phyloP scores from a whole-genome alignment of 2,888 invertebrate species.

The Pyralis farinalis region DNA sequence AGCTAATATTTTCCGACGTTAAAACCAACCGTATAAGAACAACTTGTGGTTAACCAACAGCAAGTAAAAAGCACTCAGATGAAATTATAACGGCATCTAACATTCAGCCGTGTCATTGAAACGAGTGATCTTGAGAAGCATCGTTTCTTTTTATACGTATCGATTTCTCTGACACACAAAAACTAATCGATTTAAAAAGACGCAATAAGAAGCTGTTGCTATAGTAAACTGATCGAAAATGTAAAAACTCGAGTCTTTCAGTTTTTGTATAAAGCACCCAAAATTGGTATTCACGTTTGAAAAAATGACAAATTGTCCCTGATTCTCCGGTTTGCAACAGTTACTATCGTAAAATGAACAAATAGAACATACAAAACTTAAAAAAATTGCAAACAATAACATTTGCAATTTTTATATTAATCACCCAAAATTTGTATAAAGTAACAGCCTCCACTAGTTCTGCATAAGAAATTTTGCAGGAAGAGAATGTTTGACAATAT shows the following conservation, averaged over 20 bases:
- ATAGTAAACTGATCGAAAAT: slow-evolving; percentile 19
- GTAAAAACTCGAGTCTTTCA: slow-evolving; percentile 8
- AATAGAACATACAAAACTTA: too few species aligned
- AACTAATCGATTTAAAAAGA: slow-evolving; percentile 39
- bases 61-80: slow-evolving; percentile 16
- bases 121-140: slow-evolving; percentile 32
- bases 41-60: slow-evolving; percentile 18
- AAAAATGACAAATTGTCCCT: too few species aligned
- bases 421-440: too few species aligned
- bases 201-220: slow-evolving; percentile 15
- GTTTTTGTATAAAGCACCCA: slow-evolving; percentile 8
- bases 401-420: too few species aligned
- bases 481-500: too few species aligned
- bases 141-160: slow-evolving; percentile 29
- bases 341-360: too few species aligned
- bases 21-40: slow-evolving; percentile 15
- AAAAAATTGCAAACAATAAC: too few species aligned
- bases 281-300: slow-evolving; percentile 16
- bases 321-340: too few species aligned
- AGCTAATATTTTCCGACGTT: slow-evolving; percentile 16
- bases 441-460: too few species aligned
- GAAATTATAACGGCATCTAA: slow-evolving; percentile 27
- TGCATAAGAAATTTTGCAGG: too few species aligned
- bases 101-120: slow-evolving; percentile 35
- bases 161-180: slow-evolving; percentile 49